Percentiles rank a stretch among this genome's conserved stretches.
Evolutionary conservation across 2,113 vertebrate species (phyloP).

Genomic region (Helogale parvula): DNA sequence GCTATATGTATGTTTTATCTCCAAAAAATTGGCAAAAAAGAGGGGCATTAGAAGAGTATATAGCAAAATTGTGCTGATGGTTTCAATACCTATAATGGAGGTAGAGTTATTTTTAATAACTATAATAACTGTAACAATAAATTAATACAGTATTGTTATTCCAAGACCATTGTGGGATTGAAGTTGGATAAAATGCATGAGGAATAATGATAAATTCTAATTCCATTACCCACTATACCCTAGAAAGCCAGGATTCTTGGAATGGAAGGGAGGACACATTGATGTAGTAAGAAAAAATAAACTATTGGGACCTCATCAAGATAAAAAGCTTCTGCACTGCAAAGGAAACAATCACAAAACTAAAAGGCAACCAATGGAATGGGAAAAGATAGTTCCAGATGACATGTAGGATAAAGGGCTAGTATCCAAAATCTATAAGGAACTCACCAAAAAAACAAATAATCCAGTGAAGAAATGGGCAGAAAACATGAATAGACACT

Average conservation of each 20-base stretch:
- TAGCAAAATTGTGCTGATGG: background rate
- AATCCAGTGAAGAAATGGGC: too few relatives aligned
- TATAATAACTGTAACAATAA: too few relatives aligned
- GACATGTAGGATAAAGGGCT: too few relatives aligned
- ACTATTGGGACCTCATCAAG: too few relatives aligned
- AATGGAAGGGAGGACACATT: background rate
- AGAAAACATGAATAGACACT: too few relatives aligned
- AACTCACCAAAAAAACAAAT: too few relatives aligned
- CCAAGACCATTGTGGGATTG: background rate
- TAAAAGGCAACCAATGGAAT: too few relatives aligned
- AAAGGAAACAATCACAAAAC: too few relatives aligned
- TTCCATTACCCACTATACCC: background rate
- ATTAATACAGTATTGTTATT: background rate
- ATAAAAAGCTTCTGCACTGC: too few relatives aligned
- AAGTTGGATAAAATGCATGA: background rate
- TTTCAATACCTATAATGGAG: background rate
- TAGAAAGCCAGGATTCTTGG: conserved; percentile 14
- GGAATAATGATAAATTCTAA: background rate
- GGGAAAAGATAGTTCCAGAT: too few relatives aligned
- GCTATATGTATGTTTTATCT: background rate
- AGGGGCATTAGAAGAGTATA: background rate
- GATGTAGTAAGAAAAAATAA: background rate
- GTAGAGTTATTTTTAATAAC: background rate
- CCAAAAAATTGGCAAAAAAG: background rate
- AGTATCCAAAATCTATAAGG: too few relatives aligned